phyloP scores from a whole-genome alignment of 2,797 vertebrate genomes.

The Threskiornis aethiopicus region DNA sequence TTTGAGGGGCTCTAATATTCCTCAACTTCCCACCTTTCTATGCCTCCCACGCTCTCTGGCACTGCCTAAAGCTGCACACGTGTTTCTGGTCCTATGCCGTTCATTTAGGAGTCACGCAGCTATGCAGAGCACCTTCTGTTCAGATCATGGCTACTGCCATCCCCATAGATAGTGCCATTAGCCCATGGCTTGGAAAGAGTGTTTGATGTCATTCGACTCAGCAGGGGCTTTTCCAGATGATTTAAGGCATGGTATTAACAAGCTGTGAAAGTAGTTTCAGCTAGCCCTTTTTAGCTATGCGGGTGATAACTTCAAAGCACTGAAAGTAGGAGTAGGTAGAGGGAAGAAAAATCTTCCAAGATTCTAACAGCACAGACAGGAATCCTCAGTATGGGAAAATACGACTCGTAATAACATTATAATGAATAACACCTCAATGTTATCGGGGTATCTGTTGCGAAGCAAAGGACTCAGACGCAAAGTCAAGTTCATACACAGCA shows the following conservation, averaged over 20 bases:
- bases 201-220: constrained; percentile 45
- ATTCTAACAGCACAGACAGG: neutral
- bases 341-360: constrained; percentile 14
- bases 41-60: neutral
- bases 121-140: neutral
- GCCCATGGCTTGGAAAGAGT: neutral
- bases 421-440: neutral
- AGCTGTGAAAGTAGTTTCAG: constrained; percentile 51
- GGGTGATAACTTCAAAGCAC: constrained; percentile 52
- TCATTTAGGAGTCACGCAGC: neutral
- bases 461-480: neutral
- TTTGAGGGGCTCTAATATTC: neutral
- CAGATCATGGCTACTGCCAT: neutral
- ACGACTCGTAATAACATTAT: neutral
- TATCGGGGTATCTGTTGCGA: neutral
- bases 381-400: neutral
- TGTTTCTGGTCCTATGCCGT: neutral
- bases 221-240: constrained; percentile 54
- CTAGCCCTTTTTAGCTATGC: constrained; percentile 29
- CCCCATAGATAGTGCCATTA: neutral
- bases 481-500: neutral
- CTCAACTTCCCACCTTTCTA: neutral
- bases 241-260: constrained; percentile 55
- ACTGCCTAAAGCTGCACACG: neutral
- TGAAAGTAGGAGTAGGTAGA: constrained; percentile 1